A percentile compares a stretch with the other conserved stretches of the same genome.
phyloP scores from a whole-genome alignment of 92 coral and sea anemone genomes.

The Pocillopora grandis region DNA sequence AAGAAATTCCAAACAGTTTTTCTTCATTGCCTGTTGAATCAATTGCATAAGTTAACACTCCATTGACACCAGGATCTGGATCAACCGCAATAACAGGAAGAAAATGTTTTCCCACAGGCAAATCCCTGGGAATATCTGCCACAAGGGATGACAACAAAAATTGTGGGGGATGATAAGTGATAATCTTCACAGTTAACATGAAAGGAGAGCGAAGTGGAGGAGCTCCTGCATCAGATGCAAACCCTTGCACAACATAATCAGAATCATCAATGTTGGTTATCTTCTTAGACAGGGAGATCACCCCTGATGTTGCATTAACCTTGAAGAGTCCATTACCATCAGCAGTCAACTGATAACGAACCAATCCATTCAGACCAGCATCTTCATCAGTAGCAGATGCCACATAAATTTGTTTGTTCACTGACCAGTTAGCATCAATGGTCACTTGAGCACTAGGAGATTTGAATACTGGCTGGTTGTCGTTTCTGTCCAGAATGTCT shows the following conservation, averaged over 20 bases:
- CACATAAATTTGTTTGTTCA: constrained; percentile 59
- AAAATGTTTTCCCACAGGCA: constrained; percentile 74
- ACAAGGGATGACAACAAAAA: constrained; percentile 58
- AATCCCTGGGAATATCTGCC: constrained; percentile 66
- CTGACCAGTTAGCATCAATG: constrained; percentile 68
- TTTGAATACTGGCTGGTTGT: constrained; percentile 77
- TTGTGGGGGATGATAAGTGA: constrained; percentile 74
- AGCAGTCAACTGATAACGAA: constrained; percentile 70
- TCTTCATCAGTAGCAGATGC: constrained; percentile 79
- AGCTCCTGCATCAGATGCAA: constrained; percentile 88
- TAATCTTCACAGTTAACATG: constrained; percentile 67
- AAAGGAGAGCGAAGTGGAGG: constrained; percentile 80
- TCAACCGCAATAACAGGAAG: constrained; percentile 74
- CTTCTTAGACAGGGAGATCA: constrained; percentile 63
- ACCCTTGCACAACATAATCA: constrained; percentile 58
- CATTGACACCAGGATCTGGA: constrained; percentile 75
- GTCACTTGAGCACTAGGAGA: constrained; percentile 58
- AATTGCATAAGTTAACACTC: constrained; percentile 63
- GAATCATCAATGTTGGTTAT: constrained; percentile 52
- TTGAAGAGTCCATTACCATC: constrained; percentile 68
- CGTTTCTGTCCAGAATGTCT: constrained; percentile 83
- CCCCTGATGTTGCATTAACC: constrained; percentile 81
- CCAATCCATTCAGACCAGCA: constrained; percentile 81
- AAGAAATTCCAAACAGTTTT: constrained; percentile 84
- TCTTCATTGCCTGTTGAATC: constrained; percentile 67